Conservation (phyloP, 2,888 invertebrate species). For the Troides oblongomaculatus region DNA sequence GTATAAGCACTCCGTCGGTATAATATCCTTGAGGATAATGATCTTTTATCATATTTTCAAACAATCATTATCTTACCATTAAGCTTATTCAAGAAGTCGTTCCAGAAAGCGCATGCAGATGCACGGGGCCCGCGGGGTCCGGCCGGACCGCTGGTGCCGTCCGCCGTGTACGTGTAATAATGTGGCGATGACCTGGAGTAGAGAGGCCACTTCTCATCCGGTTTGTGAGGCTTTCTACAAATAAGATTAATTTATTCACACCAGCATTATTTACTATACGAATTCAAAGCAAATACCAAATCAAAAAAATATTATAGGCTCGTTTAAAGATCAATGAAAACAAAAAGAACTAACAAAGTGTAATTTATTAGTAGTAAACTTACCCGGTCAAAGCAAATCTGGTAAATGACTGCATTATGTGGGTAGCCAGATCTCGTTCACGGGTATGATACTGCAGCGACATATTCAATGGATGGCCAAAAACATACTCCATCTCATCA, state of each 20-base stretch:
- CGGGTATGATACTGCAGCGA: slow-evolving; percentile 91
- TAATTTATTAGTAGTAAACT: slow-evolving; percentile 29
- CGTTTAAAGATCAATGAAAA: too few relatives aligned
- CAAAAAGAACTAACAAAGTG: too few relatives aligned
- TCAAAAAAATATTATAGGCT: too few relatives aligned
- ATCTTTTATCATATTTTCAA: not conserved
- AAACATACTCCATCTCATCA: slow-evolving; percentile 98
- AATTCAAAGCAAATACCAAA: not conserved
- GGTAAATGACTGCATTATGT: slow-evolving; percentile 96
- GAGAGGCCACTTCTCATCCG: slow-evolving; percentile 91
- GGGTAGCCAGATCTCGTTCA: slow-evolving; percentile 91
- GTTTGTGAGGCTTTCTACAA: slow-evolving; percentile 82
- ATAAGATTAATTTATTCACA: not conserved
- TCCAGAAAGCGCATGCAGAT: slow-evolving; percentile 97
- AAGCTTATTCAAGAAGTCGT: slow-evolving; percentile 94
- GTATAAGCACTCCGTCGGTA: not conserved
- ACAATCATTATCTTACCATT: slow-evolving; percentile 79
- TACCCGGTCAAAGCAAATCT: slow-evolving; percentile 97
- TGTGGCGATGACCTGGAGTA: slow-evolving; percentile 92
- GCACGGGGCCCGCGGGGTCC: slow-evolving; percentile 87
- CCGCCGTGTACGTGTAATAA: slow-evolving; percentile 94
- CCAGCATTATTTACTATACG: not conserved
- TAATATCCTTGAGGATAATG: not conserved
- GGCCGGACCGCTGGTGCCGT: slow-evolving; percentile 83
- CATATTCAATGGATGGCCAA: slow-evolving; percentile 95